Base-by-base conservation (phyloP, 2,113 vertebrate species). In the Anarhynchus alexandrinus region DNA sequence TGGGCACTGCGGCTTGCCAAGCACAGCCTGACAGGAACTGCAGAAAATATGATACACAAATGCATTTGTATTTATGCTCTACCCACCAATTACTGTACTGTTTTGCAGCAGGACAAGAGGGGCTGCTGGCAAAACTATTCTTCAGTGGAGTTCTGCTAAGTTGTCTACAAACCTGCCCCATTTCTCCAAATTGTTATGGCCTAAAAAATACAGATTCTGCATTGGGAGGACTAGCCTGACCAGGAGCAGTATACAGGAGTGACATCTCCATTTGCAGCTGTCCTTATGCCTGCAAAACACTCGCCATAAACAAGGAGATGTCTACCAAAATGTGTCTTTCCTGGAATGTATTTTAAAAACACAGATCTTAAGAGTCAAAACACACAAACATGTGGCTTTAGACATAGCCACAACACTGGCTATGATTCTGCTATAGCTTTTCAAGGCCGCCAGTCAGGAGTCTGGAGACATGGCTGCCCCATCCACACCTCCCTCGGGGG, bases 311-410 rank as follows among this genome's bases (percentile, higher is more conserved):
- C 42, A 83, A 77, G 19, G 47, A 76, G 40, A 34, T 38, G 51
- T 80, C 70, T 82, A 82, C 29, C 51, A 83, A 91, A 87, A 90
- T 2, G 12, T 78, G n/a, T 59, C 10, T 16, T 27, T 85, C n/a
- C 34, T 93, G 45, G 62, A 94, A 85, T 9, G 5, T 19, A 23
- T 25, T 84, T 79, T 32, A 80, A 82, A 94, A 93, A 34, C 57
- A 90, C 45, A 69, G 40, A 61, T 21, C 71, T 66, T 65, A 40
- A 18, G 23, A 97, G 94, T 90, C 97, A 96, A 95, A 95, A 90
- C 52, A 95, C 11, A 62, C 22, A 51, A 81, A 88, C 29, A n/a
- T 10, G 49, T 16, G 43, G 62, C 52, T 88, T 82, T 23, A 91
- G 87, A 83, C 54, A 11, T 11, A 95, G 84, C 32, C 94, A 94